Percentiles rank a stretch among this genome's conserved stretches.
These are phyloP conservation scores for Eurytoma adleriae DNA, from an alignment of 2,888 invertebrate genomes.

Conservation along the genomic window DNA sequence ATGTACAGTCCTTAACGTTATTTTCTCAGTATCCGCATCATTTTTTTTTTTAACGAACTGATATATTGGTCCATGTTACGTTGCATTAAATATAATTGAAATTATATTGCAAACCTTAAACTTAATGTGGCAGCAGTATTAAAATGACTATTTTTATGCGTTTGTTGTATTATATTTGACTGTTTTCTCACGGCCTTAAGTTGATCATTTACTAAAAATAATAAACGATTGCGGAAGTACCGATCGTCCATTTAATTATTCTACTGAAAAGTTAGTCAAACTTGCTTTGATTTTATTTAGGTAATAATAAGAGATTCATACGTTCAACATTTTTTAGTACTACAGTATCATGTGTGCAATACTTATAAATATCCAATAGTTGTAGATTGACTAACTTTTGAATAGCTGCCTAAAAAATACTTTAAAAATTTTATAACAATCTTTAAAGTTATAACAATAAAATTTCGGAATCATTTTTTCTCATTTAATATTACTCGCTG, in stretches of 20 bases:
- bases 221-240: too few species aligned
- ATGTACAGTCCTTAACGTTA: too few species aligned
- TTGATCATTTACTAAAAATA: too few species aligned
- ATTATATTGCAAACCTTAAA: too few species aligned
- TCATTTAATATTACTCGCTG: conserved; percentile 78
- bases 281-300: conserved; percentile 16
- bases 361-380: conserved; percentile 12
- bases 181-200: too few species aligned
- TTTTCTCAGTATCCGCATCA: too few species aligned
- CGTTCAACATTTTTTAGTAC: conserved; percentile 26
- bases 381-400: conserved; percentile 36
- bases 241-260: neutral
- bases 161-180: too few species aligned
- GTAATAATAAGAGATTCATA: conserved; percentile 7
- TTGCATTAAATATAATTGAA: too few species aligned
- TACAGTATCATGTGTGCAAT: conserved; percentile 26
- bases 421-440: conserved; percentile 26
- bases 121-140: too few species aligned
- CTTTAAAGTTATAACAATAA: conserved; percentile 47
- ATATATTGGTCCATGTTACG: too few species aligned
- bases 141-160: too few species aligned
- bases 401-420: conserved; percentile 38
- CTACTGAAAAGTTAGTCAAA: conserved; percentile 46
- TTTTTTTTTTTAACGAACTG: too few species aligned
- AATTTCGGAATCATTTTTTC: conserved; percentile 9